Evolutionary conservation across 2,888 invertebrate genomes (phyloP).

Genomic region (Xestobium rufovillosum): DNA sequence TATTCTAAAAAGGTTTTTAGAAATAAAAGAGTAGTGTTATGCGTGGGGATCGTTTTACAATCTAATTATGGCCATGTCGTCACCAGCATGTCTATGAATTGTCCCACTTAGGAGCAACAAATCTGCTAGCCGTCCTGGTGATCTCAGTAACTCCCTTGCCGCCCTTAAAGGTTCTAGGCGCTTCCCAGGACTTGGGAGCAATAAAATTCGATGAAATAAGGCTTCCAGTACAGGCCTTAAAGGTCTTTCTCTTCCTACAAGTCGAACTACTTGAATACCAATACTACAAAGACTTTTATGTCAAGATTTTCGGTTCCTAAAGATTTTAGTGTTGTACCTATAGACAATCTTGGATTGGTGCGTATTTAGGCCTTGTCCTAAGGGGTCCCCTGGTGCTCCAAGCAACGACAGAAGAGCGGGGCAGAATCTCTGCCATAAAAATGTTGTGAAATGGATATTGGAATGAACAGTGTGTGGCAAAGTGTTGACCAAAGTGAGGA

Average conservation of each 20-base stretch:
- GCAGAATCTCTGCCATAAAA: conserved; percentile 88
- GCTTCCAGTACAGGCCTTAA: conserved; percentile 87
- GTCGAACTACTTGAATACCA: conserved; percentile 77
- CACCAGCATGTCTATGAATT: conserved; percentile 58
- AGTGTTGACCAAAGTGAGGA: conserved; percentile 76
- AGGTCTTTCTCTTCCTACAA: conserved; percentile 82
- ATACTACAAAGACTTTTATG: conserved; percentile 52
- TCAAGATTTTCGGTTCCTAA: conserved; percentile 7
- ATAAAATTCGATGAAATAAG: conserved; percentile 84
- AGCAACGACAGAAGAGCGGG: conserved; percentile 81
- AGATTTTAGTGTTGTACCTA: conserved; percentile 47
- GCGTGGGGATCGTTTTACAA: conserved; percentile 49
- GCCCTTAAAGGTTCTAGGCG: conserved; percentile 79
- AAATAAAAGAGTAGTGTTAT: background rate
- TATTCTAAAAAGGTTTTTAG: conserved; percentile 50
- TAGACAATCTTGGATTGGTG: conserved; percentile 87
- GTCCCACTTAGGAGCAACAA: conserved; percentile 52
- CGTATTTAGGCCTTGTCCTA: conserved; percentile 69
- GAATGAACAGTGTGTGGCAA: conserved; percentile 75
- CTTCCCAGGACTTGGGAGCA: conserved; percentile 80
- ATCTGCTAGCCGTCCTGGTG: conserved; percentile 73
- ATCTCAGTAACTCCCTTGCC: conserved; percentile 69
- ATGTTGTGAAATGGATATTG: conserved; percentile 79
- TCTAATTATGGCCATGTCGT: conserved; percentile 76
- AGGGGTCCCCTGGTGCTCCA: conserved; percentile 77